phyloP scores from a whole-genome alignment of 2,113 vertebrate species.

The Noctilio leporinus region DNA sequence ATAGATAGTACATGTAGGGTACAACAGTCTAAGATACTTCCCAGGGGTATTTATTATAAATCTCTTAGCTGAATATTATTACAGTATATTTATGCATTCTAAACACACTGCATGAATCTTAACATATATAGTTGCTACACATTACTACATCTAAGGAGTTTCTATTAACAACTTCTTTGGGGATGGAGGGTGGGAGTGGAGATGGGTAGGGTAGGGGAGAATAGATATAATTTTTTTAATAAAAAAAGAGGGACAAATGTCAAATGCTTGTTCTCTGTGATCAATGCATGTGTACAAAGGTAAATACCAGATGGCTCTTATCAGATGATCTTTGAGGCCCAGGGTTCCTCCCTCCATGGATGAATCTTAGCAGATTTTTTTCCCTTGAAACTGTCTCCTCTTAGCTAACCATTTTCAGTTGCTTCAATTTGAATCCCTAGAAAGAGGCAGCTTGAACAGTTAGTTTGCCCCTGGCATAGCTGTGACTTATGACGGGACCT shows the following conservation, averaged over 20 bases:
- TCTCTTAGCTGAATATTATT: neutral
- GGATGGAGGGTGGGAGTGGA: too few species aligned
- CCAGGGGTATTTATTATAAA: neutral
- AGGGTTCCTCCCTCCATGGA: neutral
- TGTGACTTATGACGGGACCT: neutral
- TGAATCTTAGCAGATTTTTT: neutral
- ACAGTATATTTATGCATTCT: neutral
- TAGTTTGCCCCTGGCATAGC: neutral
- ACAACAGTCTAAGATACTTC: neutral
- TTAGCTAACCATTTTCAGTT: neutral
- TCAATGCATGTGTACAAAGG: neutral
- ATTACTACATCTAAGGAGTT: neutral
- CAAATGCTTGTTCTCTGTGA: neutral
- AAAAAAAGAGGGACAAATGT: neutral
- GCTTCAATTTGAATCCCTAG: neutral
- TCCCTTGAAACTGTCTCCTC: neutral
- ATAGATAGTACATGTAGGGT: neutral
- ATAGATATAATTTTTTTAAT: neutral
- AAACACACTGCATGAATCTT: neutral
- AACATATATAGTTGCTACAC: neutral
- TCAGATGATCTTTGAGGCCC: neutral
- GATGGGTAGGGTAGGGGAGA: neutral
- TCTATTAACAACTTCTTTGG: neutral
- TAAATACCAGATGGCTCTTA: neutral
- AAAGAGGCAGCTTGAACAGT: neutral